These are phyloP conservation scores for Emesis furor DNA, from an alignment of 2,888 invertebrate genomes.

Conservation along the genomic window DNA sequence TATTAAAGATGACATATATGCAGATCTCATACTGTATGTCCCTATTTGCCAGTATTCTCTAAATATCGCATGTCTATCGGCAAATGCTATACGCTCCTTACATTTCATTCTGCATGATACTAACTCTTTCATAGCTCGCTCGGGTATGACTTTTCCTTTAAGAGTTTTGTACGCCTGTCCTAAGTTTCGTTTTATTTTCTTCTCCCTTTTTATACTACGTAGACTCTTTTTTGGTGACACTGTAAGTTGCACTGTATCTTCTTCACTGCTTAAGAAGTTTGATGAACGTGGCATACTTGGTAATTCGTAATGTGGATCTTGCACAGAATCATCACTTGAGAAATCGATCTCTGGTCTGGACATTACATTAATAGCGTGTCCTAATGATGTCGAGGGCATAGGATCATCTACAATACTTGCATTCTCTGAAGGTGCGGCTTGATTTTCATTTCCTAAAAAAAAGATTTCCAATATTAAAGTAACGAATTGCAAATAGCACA, in stretches of 20 bases:
- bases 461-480: no score
- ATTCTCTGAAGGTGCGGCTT: no score
- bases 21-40: not conserved
- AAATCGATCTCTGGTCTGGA: not conserved
- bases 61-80: not conserved
- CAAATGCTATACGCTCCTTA: not conserved
- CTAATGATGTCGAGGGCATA: no score
- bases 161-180: constrained; percentile 3
- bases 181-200: constrained; percentile 1
- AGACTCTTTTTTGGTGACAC: not conserved
- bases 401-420: no score
- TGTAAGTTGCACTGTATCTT: no score
- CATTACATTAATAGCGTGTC: no score
- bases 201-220: not conserved
- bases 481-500: no score
- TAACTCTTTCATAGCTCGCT: not conserved
- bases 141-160: not conserved
- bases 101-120: not conserved
- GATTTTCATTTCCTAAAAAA: no score
- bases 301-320: not conserved
- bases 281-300: not conserved
- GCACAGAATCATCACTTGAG: constrained; percentile 5
- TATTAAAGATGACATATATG: constrained; percentile 19
- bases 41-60: not conserved
- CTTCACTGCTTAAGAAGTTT: no score